Percentiles rank a stretch among this genome's conserved stretches.
Evolutionary conservation across 1,140 invertebrate genomes (phyloP).

Genomic region (Leptinotarsa undecemlineata): DNA sequence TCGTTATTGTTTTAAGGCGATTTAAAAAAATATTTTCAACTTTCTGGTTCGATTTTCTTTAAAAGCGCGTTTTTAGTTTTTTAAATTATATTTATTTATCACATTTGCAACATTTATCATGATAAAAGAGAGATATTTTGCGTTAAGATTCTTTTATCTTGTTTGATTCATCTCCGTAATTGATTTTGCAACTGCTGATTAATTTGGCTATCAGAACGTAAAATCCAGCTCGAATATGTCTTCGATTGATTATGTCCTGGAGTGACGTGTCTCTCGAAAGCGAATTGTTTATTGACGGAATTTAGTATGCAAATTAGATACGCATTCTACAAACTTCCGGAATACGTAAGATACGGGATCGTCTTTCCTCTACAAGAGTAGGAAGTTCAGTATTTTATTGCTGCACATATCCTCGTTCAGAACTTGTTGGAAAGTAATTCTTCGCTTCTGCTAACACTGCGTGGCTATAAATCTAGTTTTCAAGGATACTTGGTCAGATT

Average conservation of each 20-base stretch:
- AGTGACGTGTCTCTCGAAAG: background rate
- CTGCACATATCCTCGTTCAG: background rate
- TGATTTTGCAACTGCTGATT: too few relatives aligned
- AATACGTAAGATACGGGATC: background rate
- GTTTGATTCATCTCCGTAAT: too few relatives aligned
- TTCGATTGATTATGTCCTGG: background rate
- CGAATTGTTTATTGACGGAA: background rate
- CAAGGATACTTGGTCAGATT: background rate
- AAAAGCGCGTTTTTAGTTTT: too few relatives aligned
- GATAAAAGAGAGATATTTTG: too few relatives aligned
- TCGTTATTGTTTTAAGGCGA: too few relatives aligned
- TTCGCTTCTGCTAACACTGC: background rate
- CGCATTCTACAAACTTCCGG: background rate
- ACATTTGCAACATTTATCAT: too few relatives aligned
- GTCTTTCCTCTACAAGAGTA: background rate
- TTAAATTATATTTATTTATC: too few relatives aligned
- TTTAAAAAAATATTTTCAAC: too few relatives aligned
- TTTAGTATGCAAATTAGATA: background rate
- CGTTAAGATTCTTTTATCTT: too few relatives aligned
- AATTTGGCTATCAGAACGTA: too few relatives aligned
- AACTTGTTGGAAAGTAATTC: background rate
- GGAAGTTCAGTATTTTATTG: constrained; percentile 1
- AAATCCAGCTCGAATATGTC: too few relatives aligned
- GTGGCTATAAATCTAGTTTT: background rate
- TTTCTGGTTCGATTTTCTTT: too few relatives aligned